Percentiles rank a stretch among this genome's conserved stretches.
phyloP scores from a whole-genome alignment of 2,113 vertebrate species.

The Heptranchias perlo region DNA sequence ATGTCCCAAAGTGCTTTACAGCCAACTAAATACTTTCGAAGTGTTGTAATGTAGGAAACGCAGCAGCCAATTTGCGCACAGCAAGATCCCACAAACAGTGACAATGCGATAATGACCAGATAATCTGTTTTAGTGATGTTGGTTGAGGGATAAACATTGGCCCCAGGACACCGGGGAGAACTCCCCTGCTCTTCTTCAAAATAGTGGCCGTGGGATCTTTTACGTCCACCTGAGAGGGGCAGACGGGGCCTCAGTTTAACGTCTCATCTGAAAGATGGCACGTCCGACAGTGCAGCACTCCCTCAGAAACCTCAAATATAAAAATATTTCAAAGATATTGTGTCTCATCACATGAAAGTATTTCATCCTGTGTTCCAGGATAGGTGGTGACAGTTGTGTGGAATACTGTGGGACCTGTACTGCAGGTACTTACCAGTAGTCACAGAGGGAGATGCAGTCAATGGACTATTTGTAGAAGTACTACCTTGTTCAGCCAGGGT shows the following conservation, averaged over 20 bases:
- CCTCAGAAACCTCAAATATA: no score
- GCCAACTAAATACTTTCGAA: not conserved
- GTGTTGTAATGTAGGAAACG: not conserved
- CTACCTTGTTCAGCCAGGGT: slow-evolving; percentile 5
- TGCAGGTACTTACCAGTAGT: not conserved
- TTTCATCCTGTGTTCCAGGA: not conserved
- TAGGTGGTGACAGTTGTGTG: not conserved
- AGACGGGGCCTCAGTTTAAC: not conserved
- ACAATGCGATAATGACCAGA: not conserved
- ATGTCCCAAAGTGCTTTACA: not conserved
- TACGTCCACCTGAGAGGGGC: not conserved
- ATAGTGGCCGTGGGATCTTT: not conserved
- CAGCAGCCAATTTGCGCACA: not conserved
- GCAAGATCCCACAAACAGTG: not conserved
- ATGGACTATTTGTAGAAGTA: not conserved
- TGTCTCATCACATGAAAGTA: no score
- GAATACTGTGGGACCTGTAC: not conserved
- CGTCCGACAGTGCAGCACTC: not conserved
- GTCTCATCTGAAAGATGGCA: no score
- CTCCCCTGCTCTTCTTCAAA: not conserved
- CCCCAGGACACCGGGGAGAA: not conserved
- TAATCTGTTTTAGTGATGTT: not conserved
- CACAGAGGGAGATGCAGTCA: not conserved
- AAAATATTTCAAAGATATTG: no score
- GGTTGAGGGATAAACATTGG: not conserved